Evolutionary conservation across 2,113 vertebrate genomes (phyloP).

Genomic region (Ceuthmochares aereus): DNA sequence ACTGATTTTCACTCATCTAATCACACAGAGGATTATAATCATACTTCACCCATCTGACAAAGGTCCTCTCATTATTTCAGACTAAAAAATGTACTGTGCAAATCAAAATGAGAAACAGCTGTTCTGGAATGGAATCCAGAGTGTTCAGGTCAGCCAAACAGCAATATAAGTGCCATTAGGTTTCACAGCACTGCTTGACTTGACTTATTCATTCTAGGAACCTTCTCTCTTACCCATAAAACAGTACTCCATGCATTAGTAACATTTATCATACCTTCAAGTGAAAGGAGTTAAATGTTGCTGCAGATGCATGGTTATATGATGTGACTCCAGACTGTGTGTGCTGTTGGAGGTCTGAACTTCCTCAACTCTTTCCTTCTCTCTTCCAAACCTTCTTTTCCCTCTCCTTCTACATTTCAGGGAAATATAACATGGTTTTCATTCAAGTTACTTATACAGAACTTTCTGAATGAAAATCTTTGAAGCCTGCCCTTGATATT

Average conservation of each 20-base stretch:
- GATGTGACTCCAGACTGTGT: rapidly evolving
- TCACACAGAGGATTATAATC: background rate
- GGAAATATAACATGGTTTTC: background rate
- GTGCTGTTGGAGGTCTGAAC: background rate
- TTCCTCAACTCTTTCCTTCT: background rate
- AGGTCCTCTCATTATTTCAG: background rate
- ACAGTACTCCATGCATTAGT: background rate
- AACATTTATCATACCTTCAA: background rate
- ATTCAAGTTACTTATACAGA: background rate
- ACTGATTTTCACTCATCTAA: background rate
- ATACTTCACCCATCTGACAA: background rate
- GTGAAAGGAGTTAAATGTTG: background rate
- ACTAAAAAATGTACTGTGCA: rapidly evolving
- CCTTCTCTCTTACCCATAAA: background rate
- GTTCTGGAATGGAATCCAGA: background rate
- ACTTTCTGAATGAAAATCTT: background rate
- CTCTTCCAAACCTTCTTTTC: background rate
- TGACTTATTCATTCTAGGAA: background rate
- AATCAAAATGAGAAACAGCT: background rate
- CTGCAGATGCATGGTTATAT: background rate
- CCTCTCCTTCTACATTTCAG: background rate
- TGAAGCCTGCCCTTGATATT: background rate
- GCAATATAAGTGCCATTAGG: background rate
- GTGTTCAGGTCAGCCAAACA: background rate
- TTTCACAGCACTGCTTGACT: background rate